phyloP scores from a whole-genome alignment of 2,797 vertebrate genomes.

The Esox masquinongy region DNA sequence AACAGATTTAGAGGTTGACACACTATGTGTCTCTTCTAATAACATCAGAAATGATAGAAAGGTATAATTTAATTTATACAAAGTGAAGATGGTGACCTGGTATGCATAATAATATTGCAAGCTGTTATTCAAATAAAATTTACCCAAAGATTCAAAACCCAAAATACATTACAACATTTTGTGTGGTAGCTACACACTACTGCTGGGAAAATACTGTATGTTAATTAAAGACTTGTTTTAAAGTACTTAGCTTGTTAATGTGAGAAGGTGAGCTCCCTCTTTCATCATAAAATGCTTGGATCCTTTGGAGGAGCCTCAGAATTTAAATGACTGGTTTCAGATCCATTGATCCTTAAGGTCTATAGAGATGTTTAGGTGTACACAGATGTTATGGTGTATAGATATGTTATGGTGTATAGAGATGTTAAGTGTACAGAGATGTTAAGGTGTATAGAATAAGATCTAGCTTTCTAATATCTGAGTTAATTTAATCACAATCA shows the following conservation, averaged over 20 bases:
- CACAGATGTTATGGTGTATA: too few relatives aligned
- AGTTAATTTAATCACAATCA: constrained; percentile 52
- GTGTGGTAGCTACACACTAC: neutral
- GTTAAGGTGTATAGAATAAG: too few relatives aligned
- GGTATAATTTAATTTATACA: constrained; percentile 69
- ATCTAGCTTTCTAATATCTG: constrained; percentile 35
- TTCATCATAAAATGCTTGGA: too few relatives aligned
- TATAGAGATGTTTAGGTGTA: too few relatives aligned
- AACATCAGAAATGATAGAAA: constrained; percentile 45
- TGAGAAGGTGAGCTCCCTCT: too few relatives aligned
- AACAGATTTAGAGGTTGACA: constrained; percentile 40
- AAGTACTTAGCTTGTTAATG: neutral
- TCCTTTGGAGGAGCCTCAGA: neutral
- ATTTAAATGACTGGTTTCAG: neutral
- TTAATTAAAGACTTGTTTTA: neutral
- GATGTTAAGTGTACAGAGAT: too few relatives aligned
- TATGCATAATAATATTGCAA: constrained; percentile 64
- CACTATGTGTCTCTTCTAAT: constrained; percentile 36
- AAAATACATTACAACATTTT: neutral
- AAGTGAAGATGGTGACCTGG: constrained; percentile 61
- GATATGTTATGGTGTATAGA: too few relatives aligned
- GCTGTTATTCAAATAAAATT: constrained; percentile 68
- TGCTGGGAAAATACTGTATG: neutral
- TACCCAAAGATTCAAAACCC: constrained; percentile 29
- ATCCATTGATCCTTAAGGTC: too few relatives aligned